Conservation (phyloP, 2,113 vertebrate genomes). For the Symphodus melops region DNA sequence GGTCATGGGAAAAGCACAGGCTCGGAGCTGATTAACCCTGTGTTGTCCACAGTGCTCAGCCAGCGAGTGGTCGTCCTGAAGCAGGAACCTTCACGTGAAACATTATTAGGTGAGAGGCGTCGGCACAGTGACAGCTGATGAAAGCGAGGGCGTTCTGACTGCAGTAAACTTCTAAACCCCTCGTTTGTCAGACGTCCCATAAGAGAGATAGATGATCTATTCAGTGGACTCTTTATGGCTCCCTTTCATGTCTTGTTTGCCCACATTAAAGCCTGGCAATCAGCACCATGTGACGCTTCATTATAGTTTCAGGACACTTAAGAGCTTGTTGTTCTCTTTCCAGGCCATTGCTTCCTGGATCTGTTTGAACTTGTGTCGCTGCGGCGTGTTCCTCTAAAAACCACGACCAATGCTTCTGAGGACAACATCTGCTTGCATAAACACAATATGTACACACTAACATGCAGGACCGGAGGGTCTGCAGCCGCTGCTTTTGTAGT, state of each 20-base stretch:
- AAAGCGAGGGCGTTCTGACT: conserved; percentile 36
- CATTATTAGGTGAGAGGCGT: conserved; percentile 33
- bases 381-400: conserved; percentile 27
- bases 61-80: no score
- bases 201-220: conserved; percentile 67
- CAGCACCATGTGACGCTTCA: conserved; percentile 57
- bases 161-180: conserved; percentile 50
- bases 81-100: not conserved
- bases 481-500: conserved; percentile 5
- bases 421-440: conserved; percentile 26
- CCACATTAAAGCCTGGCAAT: conserved; percentile 64
- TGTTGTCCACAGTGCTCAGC: conserved; percentile 22
- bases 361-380: conserved; percentile 44
- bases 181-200: conserved; percentile 56
- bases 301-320: conserved; percentile 46
- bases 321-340: conserved; percentile 58
- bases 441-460: not conserved
- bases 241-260: conserved; percentile 70
- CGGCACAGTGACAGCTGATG: not conserved
- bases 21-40: conserved; percentile 65
- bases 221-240: conserved; percentile 57
- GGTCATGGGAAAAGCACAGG: conserved; percentile 77
- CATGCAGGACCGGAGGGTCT: no score
- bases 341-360: conserved; percentile 50
- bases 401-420: conserved; percentile 31